phyloP scores from a whole-genome alignment of 2,888 invertebrate species.

The Xestia rhomboidea region DNA sequence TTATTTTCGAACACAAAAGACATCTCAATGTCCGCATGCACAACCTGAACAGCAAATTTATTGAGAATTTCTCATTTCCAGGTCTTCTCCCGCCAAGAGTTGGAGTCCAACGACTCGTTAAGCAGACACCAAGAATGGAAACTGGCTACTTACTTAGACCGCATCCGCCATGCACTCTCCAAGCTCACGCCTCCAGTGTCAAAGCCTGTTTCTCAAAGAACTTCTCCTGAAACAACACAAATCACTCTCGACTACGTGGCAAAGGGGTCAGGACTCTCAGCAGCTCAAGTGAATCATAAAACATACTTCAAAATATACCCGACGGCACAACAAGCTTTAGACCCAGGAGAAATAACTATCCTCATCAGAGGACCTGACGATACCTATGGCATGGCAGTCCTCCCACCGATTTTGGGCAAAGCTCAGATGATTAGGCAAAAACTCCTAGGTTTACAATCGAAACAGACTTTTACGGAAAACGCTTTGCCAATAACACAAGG shows the following conservation, averaged over 20 bases:
- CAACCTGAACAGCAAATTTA: not conserved
- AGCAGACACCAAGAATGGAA: constrained; percentile 90
- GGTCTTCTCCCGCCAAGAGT: constrained; percentile 91
- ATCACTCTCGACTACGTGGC: constrained; percentile 90
- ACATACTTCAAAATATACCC: constrained; percentile 91
- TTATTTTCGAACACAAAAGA: not conserved
- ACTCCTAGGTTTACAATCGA: constrained; percentile 82
- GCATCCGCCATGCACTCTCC: constrained; percentile 85
- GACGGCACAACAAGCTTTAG: constrained; percentile 86
- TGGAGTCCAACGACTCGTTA: constrained; percentile 86
- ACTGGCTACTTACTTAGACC: constrained; percentile 88
- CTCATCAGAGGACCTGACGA: constrained; percentile 88
- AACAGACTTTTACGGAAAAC: constrained; percentile 82
- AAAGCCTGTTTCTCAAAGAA: constrained; percentile 80
- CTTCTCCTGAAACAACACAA: constrained; percentile 81
- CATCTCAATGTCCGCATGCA: not conserved
- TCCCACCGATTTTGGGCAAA: constrained; percentile 87
- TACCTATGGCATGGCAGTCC: constrained; percentile 84
- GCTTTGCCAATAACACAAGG: constrained; percentile 86
- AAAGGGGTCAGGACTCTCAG: constrained; percentile 91
- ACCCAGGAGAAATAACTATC: constrained; percentile 87
- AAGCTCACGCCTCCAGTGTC: constrained; percentile 85
- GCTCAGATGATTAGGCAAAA: constrained; percentile 87
- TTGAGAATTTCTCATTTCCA: constrained; percentile 77
- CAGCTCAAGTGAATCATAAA: constrained; percentile 90